phyloP scores from a whole-genome alignment of 2,797 vertebrate genomes.

The Phalloptychus januarius region DNA sequence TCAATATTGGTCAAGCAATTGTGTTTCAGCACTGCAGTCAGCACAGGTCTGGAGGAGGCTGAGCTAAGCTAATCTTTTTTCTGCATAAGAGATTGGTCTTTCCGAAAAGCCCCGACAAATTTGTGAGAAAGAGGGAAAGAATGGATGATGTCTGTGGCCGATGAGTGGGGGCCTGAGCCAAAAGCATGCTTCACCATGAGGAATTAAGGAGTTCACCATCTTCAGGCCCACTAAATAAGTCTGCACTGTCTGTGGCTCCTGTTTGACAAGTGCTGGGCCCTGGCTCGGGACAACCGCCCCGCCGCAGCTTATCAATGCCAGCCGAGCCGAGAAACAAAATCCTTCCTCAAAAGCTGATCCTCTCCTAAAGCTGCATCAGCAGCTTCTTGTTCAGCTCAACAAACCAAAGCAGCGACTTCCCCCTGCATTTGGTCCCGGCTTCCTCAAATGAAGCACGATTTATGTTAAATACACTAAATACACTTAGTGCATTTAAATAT shows the following conservation, averaged over 20 bases:
- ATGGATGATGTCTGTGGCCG: slow-evolving; percentile 56
- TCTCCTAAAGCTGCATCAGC: slow-evolving; percentile 26
- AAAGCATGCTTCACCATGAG: slow-evolving; percentile 15
- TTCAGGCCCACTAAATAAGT: neutral
- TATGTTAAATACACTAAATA: slow-evolving; percentile 23
- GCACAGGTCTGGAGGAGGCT: slow-evolving; percentile 4
- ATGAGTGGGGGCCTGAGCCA: slow-evolving; percentile 48
- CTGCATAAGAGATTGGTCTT: slow-evolving; percentile 48
- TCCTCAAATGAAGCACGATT: slow-evolving; percentile 14
- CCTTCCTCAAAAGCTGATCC: slow-evolving; percentile 42
- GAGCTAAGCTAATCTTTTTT: slow-evolving; percentile 47
- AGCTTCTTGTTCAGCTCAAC: slow-evolving; percentile 27
- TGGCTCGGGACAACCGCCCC: slow-evolving; percentile 6
- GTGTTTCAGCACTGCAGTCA: slow-evolving; percentile 55
- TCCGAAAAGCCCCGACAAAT: slow-evolving; percentile 30
- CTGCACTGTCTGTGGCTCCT: neutral
- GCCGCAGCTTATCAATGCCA: slow-evolving; percentile 12
- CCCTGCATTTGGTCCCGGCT: slow-evolving; percentile 1
- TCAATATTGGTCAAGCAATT: slow-evolving; percentile 69
- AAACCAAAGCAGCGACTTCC: slow-evolving; percentile 30
- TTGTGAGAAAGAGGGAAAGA: slow-evolving; percentile 1
- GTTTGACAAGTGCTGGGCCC: neutral
- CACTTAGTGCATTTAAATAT: slow-evolving; percentile 19
- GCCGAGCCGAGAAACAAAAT: slow-evolving; percentile 23
- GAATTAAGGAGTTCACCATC: slow-evolving; percentile 2